A percentile compares a stretch with the other conserved stretches of the same genome.
phyloP scores from a whole-genome alignment of 2,888 invertebrate genomes.

The Papilio protenor region DNA sequence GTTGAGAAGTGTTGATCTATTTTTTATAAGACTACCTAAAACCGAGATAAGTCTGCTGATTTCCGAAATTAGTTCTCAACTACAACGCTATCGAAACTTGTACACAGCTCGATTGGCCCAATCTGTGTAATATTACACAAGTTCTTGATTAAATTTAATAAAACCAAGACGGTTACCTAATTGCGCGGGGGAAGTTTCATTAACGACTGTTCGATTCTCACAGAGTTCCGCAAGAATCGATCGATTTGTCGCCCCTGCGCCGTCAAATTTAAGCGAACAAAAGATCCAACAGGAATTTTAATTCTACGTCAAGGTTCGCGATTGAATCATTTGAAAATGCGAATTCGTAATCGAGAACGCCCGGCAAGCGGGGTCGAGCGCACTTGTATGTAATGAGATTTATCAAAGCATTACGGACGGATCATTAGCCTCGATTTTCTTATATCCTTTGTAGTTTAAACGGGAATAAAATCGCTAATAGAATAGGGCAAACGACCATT shows the following conservation, averaged over 20 bases:
- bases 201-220: conserved; percentile 81
- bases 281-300: conserved; percentile 58
- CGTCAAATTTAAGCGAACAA: conserved; percentile 53
- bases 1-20: conserved; percentile 62
- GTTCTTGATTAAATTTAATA: conserved; percentile 85
- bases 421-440: conserved; percentile 63
- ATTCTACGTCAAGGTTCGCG: conserved; percentile 57
- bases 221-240: conserved; percentile 65
- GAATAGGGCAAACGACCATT: conserved; percentile 22
- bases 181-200: conserved; percentile 79
- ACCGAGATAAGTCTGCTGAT: conserved; percentile 77
- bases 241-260: conserved; percentile 62
- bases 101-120: conserved; percentile 80
- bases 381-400: conserved; percentile 71
- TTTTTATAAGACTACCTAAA: conserved; percentile 77
- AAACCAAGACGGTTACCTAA: conserved; percentile 83
- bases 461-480: conserved; percentile 28
- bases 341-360: conserved; percentile 62
- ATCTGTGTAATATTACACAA: conserved; percentile 84
- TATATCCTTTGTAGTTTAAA: conserved; percentile 60
- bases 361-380: conserved; percentile 55
- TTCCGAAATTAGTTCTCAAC: conserved; percentile 82
- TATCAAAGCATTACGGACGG: conserved; percentile 68
- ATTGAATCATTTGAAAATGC: conserved; percentile 70
- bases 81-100: conserved; percentile 82